These are phyloP conservation scores for Maconellicoccus hirsutus DNA, from an alignment of 1,140 invertebrate species.

Conservation along the genomic window DNA sequence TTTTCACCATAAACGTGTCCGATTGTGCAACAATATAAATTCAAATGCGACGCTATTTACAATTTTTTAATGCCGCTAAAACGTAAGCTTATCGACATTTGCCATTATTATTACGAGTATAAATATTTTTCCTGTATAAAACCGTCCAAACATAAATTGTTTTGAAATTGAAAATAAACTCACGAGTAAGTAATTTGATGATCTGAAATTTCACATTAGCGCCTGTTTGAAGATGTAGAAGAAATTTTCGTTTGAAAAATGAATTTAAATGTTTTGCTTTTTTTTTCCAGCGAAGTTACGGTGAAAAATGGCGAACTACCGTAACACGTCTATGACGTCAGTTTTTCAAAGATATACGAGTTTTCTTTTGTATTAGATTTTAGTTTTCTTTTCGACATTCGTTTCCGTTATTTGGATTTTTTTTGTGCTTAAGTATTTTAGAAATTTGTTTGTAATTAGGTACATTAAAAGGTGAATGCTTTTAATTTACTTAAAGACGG, in stretches of 20 bases:
- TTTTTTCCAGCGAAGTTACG: background rate
- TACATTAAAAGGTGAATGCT: too few species aligned
- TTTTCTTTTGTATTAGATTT: too few species aligned
- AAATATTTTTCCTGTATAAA: background rate
- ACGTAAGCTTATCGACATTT: background rate
- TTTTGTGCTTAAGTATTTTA: too few species aligned
- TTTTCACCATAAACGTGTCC: slow-evolving; percentile 3
- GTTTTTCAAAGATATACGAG: too few species aligned
- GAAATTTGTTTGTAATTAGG: too few species aligned
- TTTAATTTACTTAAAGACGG: too few species aligned
- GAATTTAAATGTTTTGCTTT: background rate
- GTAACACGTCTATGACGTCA: too few species aligned
- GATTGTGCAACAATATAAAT: background rate
- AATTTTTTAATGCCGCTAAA: slow-evolving; percentile 9
- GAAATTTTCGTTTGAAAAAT: background rate
- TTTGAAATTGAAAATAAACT: background rate
- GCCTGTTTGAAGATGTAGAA: background rate
- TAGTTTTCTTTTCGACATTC: too few species aligned
- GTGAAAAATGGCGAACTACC: too few species aligned
- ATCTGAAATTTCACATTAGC: background rate
- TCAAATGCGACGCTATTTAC: background rate
- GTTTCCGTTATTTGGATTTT: too few species aligned
- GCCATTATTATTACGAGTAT: background rate
- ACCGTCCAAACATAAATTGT: background rate
- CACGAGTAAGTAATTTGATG: background rate